Evolutionary conservation across 2,888 invertebrate species (phyloP), one percentile per base, ranked within the genome.

Genomic region (Sipunculus nudus): DNA sequence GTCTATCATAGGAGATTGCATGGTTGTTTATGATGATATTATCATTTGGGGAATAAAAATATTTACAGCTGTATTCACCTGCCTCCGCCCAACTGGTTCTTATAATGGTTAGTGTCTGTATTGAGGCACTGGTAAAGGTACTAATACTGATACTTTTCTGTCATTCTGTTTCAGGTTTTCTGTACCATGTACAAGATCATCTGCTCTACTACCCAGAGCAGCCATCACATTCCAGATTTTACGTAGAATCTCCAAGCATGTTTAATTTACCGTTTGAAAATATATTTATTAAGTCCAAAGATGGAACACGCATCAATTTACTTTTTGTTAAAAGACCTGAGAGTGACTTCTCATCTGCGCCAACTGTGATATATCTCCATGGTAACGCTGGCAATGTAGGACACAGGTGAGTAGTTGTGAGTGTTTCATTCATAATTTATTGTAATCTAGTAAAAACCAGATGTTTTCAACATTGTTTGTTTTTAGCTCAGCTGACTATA

Each of bases 331-430:
- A 83, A 67, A 83, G 84, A 61, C 61, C 73, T 29, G 70, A 74
- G 19, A 53, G 63, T 52, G 47, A 41, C 32, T 28, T 53, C 26
- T 56, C 61, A 19, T 71, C 67, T 45, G 89, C 88, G 53, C 93
- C 94, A 0, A 96, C 96, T 10, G 86, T 96, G 78, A 85, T 96
- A 52, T 95, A 92, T 84, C 90, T 96, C 68, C 96, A 97, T 86
- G 96, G 96, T 5, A 97, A 96, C 88, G 96, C 96, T 53, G 96
- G 96, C 16, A 97, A 96, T 81, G 93, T 96, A 88, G 96, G 96
- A 0, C 96, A 96, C 80, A 89, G 82, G 80, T 81, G 59, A 46
- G 43, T 57, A 19, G 45, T 28, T 29, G n/a, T n/a, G n/a, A n/a
- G n/a, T n/a, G n/a, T n/a, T n/a, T n/a, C n/a, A n/a, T n/a, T n/a